Percentiles rank a stretch among this genome's conserved stretches.
These are phyloP conservation scores for Drosophila tristis DNA, from an alignment of 1,140 invertebrate genomes.

Conservation along the genomic window DNA sequence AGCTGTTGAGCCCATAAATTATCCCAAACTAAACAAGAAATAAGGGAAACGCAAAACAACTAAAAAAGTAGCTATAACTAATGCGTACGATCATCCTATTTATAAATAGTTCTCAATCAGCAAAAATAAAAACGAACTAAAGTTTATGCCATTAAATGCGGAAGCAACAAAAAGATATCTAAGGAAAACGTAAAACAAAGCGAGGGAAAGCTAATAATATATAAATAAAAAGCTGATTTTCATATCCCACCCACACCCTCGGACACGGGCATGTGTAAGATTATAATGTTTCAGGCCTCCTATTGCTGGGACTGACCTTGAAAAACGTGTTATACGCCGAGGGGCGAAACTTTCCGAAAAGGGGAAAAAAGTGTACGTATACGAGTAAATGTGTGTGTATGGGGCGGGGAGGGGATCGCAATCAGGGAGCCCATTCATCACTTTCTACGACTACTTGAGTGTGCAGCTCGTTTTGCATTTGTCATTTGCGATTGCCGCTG, in stretches of 20 bases:
- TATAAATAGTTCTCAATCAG: conserved; percentile 45
- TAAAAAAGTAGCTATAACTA: conserved; percentile 4
- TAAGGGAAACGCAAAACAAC: conserved; percentile 14
- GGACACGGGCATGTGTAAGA: conserved; percentile 46
- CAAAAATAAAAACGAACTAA: conserved; percentile 37
- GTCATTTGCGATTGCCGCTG: conserved; percentile 49
- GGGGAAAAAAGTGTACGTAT: conserved; percentile 11
- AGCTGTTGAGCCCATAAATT: conserved; percentile 27
- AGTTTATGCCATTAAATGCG: conserved; percentile 60
- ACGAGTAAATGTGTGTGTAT: background rate
- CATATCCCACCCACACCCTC: conserved; percentile 24
- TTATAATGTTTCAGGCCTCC: conserved; percentile 27
- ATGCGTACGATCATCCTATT: conserved; percentile 30
- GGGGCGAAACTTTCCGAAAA: conserved; percentile 18
- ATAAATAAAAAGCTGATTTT: conserved; percentile 31
- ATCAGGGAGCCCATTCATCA: conserved; percentile 61
- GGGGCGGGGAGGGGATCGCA: conserved; percentile 36
- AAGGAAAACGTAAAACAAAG: conserved; percentile 14
- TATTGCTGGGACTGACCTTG: conserved; percentile 42
- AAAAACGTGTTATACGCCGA: conserved; percentile 12
- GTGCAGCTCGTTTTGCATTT: conserved; percentile 74
- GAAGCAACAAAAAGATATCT: conserved; percentile 26
- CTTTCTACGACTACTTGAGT: conserved; percentile 48
- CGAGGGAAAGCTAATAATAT: conserved; percentile 21
- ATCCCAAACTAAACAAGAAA: conserved; percentile 11